phyloP scores from a whole-genome alignment of 1,140 invertebrate species.

The Periplaneta americana region DNA sequence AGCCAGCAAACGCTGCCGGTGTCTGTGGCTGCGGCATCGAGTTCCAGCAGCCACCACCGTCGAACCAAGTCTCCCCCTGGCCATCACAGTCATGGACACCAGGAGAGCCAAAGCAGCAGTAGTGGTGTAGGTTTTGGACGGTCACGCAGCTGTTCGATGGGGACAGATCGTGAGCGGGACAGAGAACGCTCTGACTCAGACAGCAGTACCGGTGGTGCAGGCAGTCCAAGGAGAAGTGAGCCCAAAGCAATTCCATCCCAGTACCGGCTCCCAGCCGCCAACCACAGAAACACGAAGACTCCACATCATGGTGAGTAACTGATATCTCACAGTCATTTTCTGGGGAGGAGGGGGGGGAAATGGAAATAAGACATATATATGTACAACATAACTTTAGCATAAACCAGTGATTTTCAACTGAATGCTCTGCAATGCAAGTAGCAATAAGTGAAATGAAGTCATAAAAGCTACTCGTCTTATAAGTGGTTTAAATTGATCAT shows the following conservation, averaged over 20 bases:
- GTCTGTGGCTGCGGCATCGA: slow-evolving; percentile 14
- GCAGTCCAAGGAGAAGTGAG: neutral
- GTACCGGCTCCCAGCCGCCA: slow-evolving; percentile 3
- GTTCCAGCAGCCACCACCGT: slow-evolving; percentile 6
- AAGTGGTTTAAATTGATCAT: no score
- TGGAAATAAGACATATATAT: no score
- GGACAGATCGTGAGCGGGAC: neutral
- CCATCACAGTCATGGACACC: neutral
- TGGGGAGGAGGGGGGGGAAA: no score
- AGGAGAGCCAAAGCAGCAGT: slow-evolving; percentile 1
- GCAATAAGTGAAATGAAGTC: no score
- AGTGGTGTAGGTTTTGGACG: slow-evolving; percentile 5
- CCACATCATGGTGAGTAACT: slow-evolving; percentile 2
- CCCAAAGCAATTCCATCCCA: slow-evolving; percentile 1
- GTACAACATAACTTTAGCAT: no score
- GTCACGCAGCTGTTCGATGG: slow-evolving; percentile 14
- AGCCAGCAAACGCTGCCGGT: slow-evolving; percentile 31
- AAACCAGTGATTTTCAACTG: no score
- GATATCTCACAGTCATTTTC: neutral
- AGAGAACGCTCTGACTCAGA: slow-evolving; percentile 14
- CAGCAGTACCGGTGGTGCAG: slow-evolving; percentile 15
- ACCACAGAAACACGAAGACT: neutral
- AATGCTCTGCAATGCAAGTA: no score
- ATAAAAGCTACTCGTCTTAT: no score
- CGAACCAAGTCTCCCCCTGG: slow-evolving; percentile 5